These are phyloP conservation scores for Oceanodroma leucorhoa DNA, from an alignment of 2,797 vertebrate species.

Conservation along the genomic window DNA sequence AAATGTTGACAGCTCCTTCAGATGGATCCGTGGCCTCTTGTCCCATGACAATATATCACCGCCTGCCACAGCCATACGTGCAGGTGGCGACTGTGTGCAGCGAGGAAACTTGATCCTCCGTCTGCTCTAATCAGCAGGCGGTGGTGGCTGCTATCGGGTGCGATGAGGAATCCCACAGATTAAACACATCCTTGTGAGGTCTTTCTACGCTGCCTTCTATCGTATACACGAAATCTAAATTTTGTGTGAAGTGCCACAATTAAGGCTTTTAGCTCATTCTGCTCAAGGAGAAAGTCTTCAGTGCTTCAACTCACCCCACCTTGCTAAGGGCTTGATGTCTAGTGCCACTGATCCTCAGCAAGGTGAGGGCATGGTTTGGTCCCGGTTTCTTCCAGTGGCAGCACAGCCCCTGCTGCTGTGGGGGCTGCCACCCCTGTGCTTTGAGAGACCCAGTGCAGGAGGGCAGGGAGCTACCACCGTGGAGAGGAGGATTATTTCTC, in stretches of 20 bases:
- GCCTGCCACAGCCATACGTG: background rate
- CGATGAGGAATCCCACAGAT: background rate
- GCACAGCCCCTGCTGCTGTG: background rate
- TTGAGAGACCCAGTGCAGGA: background rate
- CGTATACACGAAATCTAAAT: background rate
- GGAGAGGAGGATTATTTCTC: background rate
- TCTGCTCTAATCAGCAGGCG: accelerated
- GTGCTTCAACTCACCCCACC: background rate
- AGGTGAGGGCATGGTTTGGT: background rate
- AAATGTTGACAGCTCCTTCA: background rate
- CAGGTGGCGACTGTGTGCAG: background rate
- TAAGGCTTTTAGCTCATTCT: background rate
- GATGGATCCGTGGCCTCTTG: background rate
- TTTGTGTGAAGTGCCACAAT: background rate
- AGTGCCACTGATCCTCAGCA: background rate
- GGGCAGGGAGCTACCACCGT: background rate
- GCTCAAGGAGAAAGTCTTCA: background rate
- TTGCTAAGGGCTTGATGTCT: background rate
- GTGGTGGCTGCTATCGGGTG: background rate
- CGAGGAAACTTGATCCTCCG: background rate
- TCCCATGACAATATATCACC: background rate
- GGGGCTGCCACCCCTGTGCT: background rate
- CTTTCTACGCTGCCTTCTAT: background rate
- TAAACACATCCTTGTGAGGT: background rate
- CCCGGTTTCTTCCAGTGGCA: background rate